Evolutionary conservation across 1,140 invertebrate genomes (phyloP).

Genomic region (Ephestia elutella): DNA sequence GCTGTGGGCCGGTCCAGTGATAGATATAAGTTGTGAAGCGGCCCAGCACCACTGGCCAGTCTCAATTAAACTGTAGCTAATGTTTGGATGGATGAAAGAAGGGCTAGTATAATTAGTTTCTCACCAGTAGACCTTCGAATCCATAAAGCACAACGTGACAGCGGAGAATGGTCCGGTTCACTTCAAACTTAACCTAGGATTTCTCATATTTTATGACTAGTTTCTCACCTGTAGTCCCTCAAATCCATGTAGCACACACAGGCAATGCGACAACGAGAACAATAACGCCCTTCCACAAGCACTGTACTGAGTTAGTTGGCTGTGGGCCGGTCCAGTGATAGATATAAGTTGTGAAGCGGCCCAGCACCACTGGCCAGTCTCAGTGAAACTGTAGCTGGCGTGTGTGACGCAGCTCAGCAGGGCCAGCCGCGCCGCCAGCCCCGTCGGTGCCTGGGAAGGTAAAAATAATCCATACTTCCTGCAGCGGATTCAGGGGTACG

Average conservation of each 20-base stretch:
- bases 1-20: constrained; percentile 33
- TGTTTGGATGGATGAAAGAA: too few relatives aligned
- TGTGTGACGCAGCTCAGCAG: constrained; percentile 53
- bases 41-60: constrained; percentile 83
- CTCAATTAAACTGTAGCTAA: constrained; percentile 81
- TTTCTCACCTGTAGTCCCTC: constrained; percentile 25
- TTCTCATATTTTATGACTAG: too few relatives aligned
- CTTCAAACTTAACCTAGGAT: too few relatives aligned
- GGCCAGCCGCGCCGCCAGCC: constrained; percentile 43
- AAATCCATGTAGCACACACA: constrained; percentile 39
- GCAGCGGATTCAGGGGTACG: too few relatives aligned
- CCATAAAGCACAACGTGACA: too few relatives aligned
- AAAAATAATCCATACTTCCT: too few relatives aligned
- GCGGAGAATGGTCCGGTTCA: too few relatives aligned
- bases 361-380: constrained; percentile 81
- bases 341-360: constrained; percentile 77
- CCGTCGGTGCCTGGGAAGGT: constrained; percentile 41
- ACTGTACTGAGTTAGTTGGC: constrained; percentile 78
- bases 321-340: constrained; percentile 17
- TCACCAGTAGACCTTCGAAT: too few relatives aligned
- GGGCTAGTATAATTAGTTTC: too few relatives aligned
- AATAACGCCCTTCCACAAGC: constrained; percentile 80
- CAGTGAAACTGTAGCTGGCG: constrained; percentile 81
- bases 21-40: constrained; percentile 74
- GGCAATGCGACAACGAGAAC: constrained; percentile 78